Base-by-base conservation (phyloP, 2,113 vertebrate species). In the Gymnorhina tibicen region DNA sequence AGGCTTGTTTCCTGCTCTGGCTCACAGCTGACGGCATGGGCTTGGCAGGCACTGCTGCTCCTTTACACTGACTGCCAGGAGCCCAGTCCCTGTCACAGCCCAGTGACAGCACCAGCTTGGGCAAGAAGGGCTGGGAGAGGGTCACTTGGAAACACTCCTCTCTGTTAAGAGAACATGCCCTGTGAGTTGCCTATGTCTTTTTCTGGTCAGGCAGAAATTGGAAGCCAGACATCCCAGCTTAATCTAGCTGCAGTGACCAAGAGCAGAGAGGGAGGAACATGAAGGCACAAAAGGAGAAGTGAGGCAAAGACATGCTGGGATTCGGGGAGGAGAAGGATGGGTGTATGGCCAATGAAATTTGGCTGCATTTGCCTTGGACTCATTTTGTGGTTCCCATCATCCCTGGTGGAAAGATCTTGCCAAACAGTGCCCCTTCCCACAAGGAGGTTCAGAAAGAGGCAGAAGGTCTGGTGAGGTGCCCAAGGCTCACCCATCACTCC, bases 1-100 rank as follows among this genome's bases (percentile, higher is more conserved):
- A 75, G 91, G 81, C 85, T 86, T 5, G 1, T 83, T 97, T 97
- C 95, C 95, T 97, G 96, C 89, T 87, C 90, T 95, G 90, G 87
- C 87, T 94, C 64, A 14, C 77, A 95, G 87, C 85, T 95, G 91
- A 87, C 35, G 0, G 59, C 60, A 30, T 2, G 41, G 70, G 68
- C 68, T 87, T 5, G 7, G 58, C 22, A 14, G 70, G 33, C 13
- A 19, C 33, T 44, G 33, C 76, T 41, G 37, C 47, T 89, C 33
- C 58, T 26, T 66, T 11, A 3, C 16, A 17, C 5, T 0, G 1
- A 33, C 58, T 27, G 39, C 27, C 41, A 39, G 78, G 42, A 75
- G 46, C 50, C 30, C 1, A 4, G 7, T 69, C 59, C 27, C 55
- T 3, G 2, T 41, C 60, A 24, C 52, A 84, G 79, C 53, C 37